A percentile compares a stretch with the other conserved stretches of the same genome.
These are phyloP conservation scores for Mermis nigrescens DNA, from an alignment of 2,888 invertebrate species.

Conservation along the genomic window DNA sequence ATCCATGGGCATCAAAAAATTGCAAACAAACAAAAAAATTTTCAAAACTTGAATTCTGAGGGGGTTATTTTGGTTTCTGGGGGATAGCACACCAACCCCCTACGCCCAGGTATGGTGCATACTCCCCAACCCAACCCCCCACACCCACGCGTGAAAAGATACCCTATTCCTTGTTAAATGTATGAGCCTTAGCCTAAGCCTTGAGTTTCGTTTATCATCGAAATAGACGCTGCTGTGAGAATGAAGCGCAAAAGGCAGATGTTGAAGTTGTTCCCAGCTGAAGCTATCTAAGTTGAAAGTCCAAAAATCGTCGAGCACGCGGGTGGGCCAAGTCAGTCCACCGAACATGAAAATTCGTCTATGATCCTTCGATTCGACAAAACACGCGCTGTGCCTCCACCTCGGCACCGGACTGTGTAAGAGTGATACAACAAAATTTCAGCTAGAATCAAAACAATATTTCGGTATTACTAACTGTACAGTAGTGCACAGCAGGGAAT, in stretches of 20 bases:
- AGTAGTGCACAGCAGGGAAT: too few species aligned
- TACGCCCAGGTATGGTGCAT: too few species aligned
- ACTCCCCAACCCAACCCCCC: too few species aligned
- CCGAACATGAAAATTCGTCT: not conserved
- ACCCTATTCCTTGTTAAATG: too few species aligned
- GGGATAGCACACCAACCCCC: too few species aligned
- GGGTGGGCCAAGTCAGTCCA: not conserved
- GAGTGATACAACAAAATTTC: not conserved
- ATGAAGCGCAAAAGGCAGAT: not conserved
- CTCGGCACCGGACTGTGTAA: not conserved
- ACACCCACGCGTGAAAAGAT: too few species aligned
- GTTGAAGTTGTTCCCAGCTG: not conserved
- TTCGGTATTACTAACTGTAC: too few species aligned
- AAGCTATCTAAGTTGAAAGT: not conserved
- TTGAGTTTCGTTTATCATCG: not conserved
- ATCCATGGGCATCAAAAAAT: too few species aligned
- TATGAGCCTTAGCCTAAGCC: too few species aligned
- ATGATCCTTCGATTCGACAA: not conserved
- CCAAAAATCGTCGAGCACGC: not conserved
- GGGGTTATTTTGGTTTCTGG: too few species aligned
- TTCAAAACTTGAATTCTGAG: too few species aligned
- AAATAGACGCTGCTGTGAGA: not conserved
- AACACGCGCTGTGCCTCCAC: not conserved
- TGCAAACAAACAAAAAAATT: too few species aligned
- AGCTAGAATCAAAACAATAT: not conserved